A percentile compares a stretch with the other conserved stretches of the same genome.
Conservation (phyloP, 2,888 invertebrate genomes). For the Merodon equestris region DNA sequence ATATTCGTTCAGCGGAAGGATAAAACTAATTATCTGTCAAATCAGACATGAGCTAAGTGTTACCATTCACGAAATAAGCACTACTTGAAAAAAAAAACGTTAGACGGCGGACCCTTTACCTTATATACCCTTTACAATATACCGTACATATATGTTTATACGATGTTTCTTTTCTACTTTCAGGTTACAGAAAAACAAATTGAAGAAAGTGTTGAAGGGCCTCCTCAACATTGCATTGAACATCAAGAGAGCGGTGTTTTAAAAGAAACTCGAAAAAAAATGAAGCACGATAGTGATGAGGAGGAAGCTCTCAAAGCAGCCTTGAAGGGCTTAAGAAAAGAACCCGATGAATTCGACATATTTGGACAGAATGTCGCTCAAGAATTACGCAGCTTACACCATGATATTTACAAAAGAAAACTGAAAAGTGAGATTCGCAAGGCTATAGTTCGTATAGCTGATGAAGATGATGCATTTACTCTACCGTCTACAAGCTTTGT, state of each 20-base stretch:
- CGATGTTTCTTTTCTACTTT: background rate
- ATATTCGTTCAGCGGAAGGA: too few species aligned
- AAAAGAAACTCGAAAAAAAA: background rate
- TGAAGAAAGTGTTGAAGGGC: background rate
- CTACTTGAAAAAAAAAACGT: too few species aligned
- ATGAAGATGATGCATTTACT: conserved; percentile 11
- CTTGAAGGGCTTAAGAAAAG: background rate
- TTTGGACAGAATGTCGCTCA: conserved; percentile 13
- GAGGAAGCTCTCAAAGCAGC: background rate
- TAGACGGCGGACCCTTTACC: too few species aligned
- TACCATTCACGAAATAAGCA: too few species aligned
- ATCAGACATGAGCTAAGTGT: too few species aligned
- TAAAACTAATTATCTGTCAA: too few species aligned
- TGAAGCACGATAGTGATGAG: background rate
- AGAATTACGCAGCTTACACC: conserved; percentile 7
- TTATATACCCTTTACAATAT: too few species aligned
- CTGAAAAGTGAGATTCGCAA: conserved; percentile 18
- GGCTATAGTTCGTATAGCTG: conserved; percentile 11
- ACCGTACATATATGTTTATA: background rate
- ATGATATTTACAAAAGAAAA: conserved; percentile 12
- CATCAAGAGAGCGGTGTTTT: background rate
- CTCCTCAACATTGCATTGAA: background rate
- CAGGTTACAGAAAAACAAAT: background rate
- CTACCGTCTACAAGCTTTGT: background rate
- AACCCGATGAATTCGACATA: background rate